phyloP scores from a whole-genome alignment of 2,888 invertebrate species.

The Zele albiditarsus region DNA sequence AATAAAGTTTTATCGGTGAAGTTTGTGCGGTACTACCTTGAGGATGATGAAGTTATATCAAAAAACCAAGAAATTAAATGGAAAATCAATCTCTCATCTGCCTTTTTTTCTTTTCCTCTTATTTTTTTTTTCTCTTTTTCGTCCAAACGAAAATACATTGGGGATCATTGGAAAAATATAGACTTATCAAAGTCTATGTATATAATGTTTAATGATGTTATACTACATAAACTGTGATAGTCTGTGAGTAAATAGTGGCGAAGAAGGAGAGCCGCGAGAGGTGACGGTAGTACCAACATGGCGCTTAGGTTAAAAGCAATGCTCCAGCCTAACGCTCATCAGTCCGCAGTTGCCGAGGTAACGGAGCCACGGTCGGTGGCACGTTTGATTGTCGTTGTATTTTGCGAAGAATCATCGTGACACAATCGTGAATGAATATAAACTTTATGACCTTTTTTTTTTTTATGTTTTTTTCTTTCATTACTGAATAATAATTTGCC shows the following conservation, averaged over 20 bases:
- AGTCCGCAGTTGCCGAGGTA: slow-evolving; percentile 63
- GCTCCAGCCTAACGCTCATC: slow-evolving; percentile 64
- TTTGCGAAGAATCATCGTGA: slow-evolving; percentile 36
- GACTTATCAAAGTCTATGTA: background rate
- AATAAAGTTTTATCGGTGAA: no score
- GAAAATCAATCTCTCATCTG: background rate
- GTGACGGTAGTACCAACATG: slow-evolving; percentile 65
- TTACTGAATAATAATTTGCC: background rate
- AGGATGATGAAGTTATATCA: background rate
- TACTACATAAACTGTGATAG: slow-evolving; percentile 5
- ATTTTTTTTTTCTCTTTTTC: no score
- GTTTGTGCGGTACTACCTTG: slow-evolving; percentile 1
- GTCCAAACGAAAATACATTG: no score
- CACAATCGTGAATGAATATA: slow-evolving; percentile 26
- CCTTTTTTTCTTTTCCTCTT: background rate
- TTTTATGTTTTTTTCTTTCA: background rate
- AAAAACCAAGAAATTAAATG: background rate
- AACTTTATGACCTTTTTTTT: background rate
- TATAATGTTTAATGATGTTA: slow-evolving; percentile 28
- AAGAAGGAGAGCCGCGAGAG: slow-evolving; percentile 45
- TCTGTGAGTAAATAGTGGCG: slow-evolving; percentile 32
- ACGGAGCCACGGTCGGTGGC: slow-evolving; percentile 57
- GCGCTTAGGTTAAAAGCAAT: slow-evolving; percentile 72
- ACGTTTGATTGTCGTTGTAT: slow-evolving; percentile 43
- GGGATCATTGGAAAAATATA: no score